Evolutionary conservation across 2,888 invertebrate species (phyloP), one percentile per base, ranked within the genome.

Genomic region (Apamea epomidion): DNA sequence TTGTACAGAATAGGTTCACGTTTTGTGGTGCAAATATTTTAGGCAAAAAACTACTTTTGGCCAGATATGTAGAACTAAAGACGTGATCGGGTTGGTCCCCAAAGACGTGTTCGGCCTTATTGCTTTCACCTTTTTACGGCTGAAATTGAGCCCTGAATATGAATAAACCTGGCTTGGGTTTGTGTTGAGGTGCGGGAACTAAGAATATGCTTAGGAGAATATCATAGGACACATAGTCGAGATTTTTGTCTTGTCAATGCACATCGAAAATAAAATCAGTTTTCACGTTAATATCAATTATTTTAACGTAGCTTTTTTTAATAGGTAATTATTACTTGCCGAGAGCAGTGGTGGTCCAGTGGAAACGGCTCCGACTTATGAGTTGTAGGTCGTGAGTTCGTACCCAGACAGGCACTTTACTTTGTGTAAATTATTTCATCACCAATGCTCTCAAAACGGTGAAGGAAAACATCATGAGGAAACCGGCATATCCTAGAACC

Each of bases 1-100:
- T 74, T 67, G 5, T 68, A 68, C 42, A 70, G 42, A 80, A 83
- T 84, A 32, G 42, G 32, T 58, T 83, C 78, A 83, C 74, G 78
- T 73, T 73, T 74, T 16, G 21, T n/a, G 29, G 6, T n/a, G 7
- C 51, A 51, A 69, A 60, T 84, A 74, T 76, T 62, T 64, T 67
- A 29, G n/a, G n/a, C 45, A 64, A 67, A 78, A 70, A 51, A n/a
- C 51, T 54, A 68, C 42, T 74, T 74, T 67, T 54, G 18, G 48
- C 25, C 45, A 45, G n/a, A 80, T 65, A n/a, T n/a, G n/a, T n/a
- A 70, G 60, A 29, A 25, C 79, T 67, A 54, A 54, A 62, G 67
- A 74, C 76, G 73, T 80, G 84, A 69, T 74, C 60, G 16, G 6
- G 29, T 48, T 29, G 18, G 14, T 83, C 83, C 64, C 72, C 1